A percentile compares a stretch with the other conserved stretches of the same genome.
Conservation (phyloP, 2,113 vertebrate species). For the Scalopus aquaticus region DNA sequence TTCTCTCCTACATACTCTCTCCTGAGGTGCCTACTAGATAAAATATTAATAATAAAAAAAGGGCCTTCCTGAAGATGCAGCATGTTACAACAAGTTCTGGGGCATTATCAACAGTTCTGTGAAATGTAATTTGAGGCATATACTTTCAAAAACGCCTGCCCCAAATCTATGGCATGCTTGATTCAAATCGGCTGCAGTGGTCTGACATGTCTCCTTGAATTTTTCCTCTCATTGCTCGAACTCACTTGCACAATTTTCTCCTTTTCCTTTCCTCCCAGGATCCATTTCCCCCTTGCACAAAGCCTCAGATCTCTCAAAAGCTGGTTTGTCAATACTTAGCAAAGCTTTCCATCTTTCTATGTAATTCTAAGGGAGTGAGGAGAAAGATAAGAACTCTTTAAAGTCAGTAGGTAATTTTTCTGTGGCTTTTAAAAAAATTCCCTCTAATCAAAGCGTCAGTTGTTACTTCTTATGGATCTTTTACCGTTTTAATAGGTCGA, state of each 20-base stretch:
- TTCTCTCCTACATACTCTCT: neutral
- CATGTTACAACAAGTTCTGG: slow-evolving; percentile 50
- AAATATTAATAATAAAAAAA: slow-evolving; percentile 47
- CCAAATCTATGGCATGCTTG: slow-evolving; percentile 43
- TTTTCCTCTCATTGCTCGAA: neutral
- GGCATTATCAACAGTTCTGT: slow-evolving; percentile 30
- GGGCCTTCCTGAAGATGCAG: slow-evolving; percentile 51
- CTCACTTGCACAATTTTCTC: neutral
- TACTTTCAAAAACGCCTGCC: slow-evolving; percentile 2
- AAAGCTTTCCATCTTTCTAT: neutral
- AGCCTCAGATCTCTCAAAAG: neutral
- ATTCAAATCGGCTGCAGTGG: neutral
- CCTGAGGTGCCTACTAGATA: neutral
- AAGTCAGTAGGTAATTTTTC: slow-evolving; percentile 8
- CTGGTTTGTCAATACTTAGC: neutral
- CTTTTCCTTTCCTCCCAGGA: neutral
- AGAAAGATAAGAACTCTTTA: neutral
- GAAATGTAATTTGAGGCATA: slow-evolving; percentile 41
- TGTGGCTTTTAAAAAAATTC: neutral
- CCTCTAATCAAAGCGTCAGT: neutral
- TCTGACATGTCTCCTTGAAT: neutral
- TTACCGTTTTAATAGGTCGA: neutral
- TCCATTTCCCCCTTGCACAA: slow-evolving; percentile 41
- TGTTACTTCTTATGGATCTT: neutral
- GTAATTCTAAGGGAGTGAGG: neutral